Percentiles rank a stretch among this genome's conserved stretches.
Conservation (phyloP, 2,888 invertebrate genomes). For the Lochmaea crataegi region DNA sequence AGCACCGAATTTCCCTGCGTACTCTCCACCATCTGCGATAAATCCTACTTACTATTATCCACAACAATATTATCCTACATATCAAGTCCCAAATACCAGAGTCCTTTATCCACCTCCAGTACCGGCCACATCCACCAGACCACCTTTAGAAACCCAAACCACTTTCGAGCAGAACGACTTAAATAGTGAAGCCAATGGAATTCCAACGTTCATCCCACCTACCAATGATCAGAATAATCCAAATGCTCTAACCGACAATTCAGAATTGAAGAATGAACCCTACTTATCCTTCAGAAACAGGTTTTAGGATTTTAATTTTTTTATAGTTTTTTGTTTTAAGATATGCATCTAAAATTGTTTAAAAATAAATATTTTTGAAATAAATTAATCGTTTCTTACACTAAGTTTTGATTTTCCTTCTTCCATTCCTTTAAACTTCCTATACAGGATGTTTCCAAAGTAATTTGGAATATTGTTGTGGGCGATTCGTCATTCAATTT, state of each 20-base stretch:
- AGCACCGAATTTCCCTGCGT: neutral
- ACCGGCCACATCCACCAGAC: neutral
- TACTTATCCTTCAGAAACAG: no score
- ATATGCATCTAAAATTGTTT: no score
- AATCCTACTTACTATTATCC: neutral
- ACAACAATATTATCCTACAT: neutral
- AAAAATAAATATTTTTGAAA: no score
- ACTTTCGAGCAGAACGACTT: conserved; percentile 34
- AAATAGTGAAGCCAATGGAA: conserved; percentile 4
- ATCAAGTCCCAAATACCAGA: neutral
- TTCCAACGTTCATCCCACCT: neutral
- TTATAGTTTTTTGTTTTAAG: no score
- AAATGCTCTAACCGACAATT: neutral
- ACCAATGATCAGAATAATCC: neutral
- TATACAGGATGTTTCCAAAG: no score
- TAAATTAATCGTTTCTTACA: no score
- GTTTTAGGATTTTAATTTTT: no score
- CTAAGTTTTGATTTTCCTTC: no score
- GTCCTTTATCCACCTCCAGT: neutral
- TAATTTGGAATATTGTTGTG: no score
- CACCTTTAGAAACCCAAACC: neutral
- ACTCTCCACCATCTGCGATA: neutral
- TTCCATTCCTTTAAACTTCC: no score
- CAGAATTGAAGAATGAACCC: neutral
- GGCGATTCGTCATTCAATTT: no score